These are phyloP conservation scores for Platycheirus rosarum DNA, from an alignment of 2,888 invertebrate genomes.

Conservation along the genomic window DNA sequence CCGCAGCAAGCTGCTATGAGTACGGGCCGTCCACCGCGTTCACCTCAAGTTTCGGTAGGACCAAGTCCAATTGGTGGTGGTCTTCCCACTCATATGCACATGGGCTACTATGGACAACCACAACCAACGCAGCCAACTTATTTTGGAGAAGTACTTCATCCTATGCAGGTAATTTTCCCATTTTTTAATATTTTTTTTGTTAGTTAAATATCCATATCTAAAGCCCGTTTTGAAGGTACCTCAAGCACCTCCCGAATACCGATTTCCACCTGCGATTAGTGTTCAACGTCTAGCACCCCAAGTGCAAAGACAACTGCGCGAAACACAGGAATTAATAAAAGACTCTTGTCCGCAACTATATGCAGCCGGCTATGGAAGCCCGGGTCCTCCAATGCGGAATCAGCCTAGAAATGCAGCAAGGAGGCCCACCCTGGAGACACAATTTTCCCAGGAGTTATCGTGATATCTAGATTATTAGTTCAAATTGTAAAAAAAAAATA, in stretches of 20 bases:
- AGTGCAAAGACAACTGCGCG: conserved; percentile 82
- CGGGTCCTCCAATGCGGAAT: conserved; percentile 82
- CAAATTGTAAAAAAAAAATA: conserved; percentile 70
- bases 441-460: conserved; percentile 83
- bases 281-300: conserved; percentile 83
- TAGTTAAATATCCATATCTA: background rate
- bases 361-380: conserved; percentile 82
- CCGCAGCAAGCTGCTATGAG: conserved; percentile 76
- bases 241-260: conserved; percentile 81
- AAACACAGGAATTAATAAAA: conserved; percentile 83
- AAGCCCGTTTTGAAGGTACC: conserved; percentile 70
- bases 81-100: conserved; percentile 78
- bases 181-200: background rate
- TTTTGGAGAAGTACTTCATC: conserved; percentile 82
- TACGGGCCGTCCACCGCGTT: conserved; percentile 78
- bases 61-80: conserved; percentile 75
- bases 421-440: conserved; percentile 83
- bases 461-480: conserved; percentile 83
- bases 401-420: conserved; percentile 81
- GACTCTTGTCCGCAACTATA: conserved; percentile 83
- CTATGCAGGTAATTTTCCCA: conserved; percentile 79
- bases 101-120: conserved; percentile 81
- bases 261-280: conserved; percentile 83
- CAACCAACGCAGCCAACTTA: conserved; percentile 78
- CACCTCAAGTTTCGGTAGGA: conserved; percentile 65